Conservation (phyloP, 2,113 vertebrate species). For the Uria aalge region DNA sequence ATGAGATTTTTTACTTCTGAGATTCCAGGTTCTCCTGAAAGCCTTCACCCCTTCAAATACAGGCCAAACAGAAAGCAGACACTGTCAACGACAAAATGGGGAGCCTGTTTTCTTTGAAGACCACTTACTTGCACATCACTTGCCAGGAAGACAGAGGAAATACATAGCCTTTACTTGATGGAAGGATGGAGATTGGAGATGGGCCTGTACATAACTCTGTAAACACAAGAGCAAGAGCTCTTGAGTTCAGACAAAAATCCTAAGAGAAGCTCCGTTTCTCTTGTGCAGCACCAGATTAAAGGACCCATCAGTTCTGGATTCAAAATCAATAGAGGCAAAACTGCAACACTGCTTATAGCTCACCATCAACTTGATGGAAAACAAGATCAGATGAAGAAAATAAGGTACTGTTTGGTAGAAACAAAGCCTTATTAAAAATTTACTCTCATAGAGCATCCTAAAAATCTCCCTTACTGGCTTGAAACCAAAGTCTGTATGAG, state of each 20-base stretch:
- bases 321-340: not conserved
- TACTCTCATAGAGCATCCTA: not conserved
- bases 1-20: not conserved
- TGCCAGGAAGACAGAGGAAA: not conserved
- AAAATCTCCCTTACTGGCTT: not conserved
- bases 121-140: accelerated
- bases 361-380: not conserved
- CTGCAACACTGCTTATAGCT: not conserved
- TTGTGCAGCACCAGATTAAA: not conserved
- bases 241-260: not conserved
- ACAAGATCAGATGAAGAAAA: not conserved
- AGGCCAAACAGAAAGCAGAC: not conserved
- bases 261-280: not conserved
- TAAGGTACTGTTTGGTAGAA: not conserved
- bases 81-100: accelerated
- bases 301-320: not conserved
- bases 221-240: not conserved
- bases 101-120: not conserved
- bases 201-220: not conserved
- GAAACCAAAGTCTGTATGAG: accelerated
- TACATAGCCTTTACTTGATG: accelerated
- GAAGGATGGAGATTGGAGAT: not conserved
- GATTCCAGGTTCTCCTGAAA: not conserved
- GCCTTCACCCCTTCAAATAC: not conserved
- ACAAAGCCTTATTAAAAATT: not conserved